phyloP scores from a whole-genome alignment of 2,797 vertebrate genomes.

The Diplodus puntazzo region DNA sequence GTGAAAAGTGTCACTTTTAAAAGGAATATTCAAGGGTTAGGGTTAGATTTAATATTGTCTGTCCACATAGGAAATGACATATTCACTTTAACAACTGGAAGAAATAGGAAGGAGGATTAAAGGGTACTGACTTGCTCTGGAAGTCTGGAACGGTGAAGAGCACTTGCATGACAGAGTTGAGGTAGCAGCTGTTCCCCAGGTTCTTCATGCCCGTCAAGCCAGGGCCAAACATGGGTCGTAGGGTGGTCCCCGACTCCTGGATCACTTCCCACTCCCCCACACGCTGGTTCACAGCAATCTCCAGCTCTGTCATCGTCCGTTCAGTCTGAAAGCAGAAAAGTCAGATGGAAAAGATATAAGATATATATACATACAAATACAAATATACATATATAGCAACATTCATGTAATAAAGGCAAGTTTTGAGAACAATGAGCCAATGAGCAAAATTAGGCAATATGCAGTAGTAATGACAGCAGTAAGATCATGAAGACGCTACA shows the following conservation, averaged over 20 bases:
- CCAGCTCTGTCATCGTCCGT: slow-evolving; percentile 98
- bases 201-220: slow-evolving; percentile 98
- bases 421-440: slow-evolving; percentile 11
- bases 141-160: slow-evolving; percentile 99
- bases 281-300: slow-evolving; percentile 99
- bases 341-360: not conserved
- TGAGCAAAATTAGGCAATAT: not conserved
- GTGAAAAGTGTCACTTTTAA: not conserved
- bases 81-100: not conserved
- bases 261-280: slow-evolving; percentile 99
- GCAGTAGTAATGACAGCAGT: slow-evolving; percentile 32
- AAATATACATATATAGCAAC: not conserved
- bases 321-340: slow-evolving; percentile 88
- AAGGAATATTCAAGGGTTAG: not conserved
- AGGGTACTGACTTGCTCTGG: slow-evolving; percentile 91
- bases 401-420: not conserved
- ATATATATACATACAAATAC: no score
- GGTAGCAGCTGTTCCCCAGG: slow-evolving; percentile 99
- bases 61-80: not conserved
- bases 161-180: slow-evolving; percentile 99
- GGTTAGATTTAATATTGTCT: not conserved
- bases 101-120: not conserved
- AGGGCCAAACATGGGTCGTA: slow-evolving; percentile 92
- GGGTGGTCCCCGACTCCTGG: slow-evolving; percentile 95
- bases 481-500: slow-evolving; percentile 14